phyloP scores from a whole-genome alignment of 2,113 vertebrate genomes.

The Chrysemys picta region DNA sequence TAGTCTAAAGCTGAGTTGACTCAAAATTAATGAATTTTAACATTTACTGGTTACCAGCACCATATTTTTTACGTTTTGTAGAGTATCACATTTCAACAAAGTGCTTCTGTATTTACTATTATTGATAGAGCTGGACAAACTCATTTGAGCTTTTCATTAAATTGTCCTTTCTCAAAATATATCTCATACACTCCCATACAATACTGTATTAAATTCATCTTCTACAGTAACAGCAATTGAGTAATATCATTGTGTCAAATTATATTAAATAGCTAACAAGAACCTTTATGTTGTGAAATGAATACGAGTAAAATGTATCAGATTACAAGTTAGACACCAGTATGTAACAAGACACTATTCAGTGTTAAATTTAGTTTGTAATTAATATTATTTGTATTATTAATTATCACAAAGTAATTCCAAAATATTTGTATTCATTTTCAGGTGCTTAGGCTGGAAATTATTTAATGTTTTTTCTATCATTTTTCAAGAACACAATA shows the following conservation, averaged over 20 bases:
- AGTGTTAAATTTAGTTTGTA: slow-evolving; percentile 24
- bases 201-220: background rate
- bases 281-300: slow-evolving; percentile 18
- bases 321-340: slow-evolving; percentile 40
- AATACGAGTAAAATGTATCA: slow-evolving; percentile 46
- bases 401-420: background rate
- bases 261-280: slow-evolving; percentile 35
- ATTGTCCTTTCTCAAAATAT: background rate
- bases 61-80: background rate
- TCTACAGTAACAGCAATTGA: background rate
- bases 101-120: background rate
- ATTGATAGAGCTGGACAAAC: background rate
- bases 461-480: background rate
- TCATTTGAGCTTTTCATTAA: background rate
- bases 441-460: background rate
- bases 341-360: slow-evolving; percentile 61
- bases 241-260: slow-evolving; percentile 25
- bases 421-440: background rate
- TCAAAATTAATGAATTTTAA: background rate
- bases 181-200: background rate
- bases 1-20: background rate
- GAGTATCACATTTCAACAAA: background rate
- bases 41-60: background rate
- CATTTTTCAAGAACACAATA: background rate
- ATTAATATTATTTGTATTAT: slow-evolving; percentile 49